These are phyloP conservation scores for Anthonomus grandis DNA, from an alignment of 1,140 invertebrate genomes.

Conservation along the genomic window DNA sequence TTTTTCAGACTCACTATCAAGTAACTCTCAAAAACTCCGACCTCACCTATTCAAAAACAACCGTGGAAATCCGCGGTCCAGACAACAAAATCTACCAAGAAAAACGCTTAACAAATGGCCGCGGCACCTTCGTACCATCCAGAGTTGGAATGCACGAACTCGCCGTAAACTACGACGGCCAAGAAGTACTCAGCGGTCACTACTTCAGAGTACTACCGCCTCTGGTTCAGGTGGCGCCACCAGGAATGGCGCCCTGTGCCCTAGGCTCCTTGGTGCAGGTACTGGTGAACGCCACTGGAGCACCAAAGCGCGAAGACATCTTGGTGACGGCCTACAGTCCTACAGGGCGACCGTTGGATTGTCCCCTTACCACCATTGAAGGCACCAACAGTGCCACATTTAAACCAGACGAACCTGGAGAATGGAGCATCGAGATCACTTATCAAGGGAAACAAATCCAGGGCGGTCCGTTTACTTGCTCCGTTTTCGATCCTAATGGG, in stretches of 20 bases:
- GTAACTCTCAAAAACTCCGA: slow-evolving; percentile 75
- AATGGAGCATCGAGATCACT: slow-evolving; percentile 93
- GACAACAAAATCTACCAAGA: slow-evolving; percentile 64
- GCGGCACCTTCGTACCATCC: slow-evolving; percentile 81
- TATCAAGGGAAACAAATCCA: slow-evolving; percentile 95
- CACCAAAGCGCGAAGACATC: slow-evolving; percentile 74
- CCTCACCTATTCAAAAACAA: slow-evolving; percentile 72
- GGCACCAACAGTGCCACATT: slow-evolving; percentile 91
- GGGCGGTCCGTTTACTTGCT: slow-evolving; percentile 94
- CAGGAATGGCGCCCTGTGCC: slow-evolving; percentile 91
- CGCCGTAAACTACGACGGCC: slow-evolving; percentile 60
- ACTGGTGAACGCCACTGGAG: slow-evolving; percentile 86
- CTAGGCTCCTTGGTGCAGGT: slow-evolving; percentile 93
- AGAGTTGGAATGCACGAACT: slow-evolving; percentile 91
- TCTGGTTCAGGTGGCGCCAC: slow-evolving; percentile 77
- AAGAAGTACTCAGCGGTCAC: slow-evolving; percentile 56
- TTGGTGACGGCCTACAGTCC: slow-evolving; percentile 87
- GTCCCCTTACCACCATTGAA: slow-evolving; percentile 71
- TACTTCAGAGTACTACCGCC: slow-evolving; percentile 86
- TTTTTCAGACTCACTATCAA: slow-evolving; percentile 73
- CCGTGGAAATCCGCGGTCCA: slow-evolving; percentile 65
- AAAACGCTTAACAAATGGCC: slow-evolving; percentile 65
- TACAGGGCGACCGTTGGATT: slow-evolving; percentile 70
- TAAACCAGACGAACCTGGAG: slow-evolving; percentile 93
- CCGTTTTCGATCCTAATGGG: slow-evolving; percentile 93